Evolutionary conservation across 2,113 vertebrate genomes (phyloP), one percentile per base, ranked within the genome.

Genomic region (Terrapene triunguis): DNA sequence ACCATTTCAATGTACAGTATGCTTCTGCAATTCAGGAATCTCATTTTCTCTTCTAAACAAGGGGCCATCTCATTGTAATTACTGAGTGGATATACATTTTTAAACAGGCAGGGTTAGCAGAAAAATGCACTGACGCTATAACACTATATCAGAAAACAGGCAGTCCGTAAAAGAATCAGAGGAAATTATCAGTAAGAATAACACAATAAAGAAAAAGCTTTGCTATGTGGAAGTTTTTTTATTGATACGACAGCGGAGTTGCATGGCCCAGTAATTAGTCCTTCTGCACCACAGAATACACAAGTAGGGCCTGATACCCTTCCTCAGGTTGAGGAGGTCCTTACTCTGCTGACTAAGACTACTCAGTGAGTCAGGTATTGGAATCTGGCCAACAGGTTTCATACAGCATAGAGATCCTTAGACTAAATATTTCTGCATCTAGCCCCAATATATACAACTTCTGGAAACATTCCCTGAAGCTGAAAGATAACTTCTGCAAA

Each of bases 401-500:
- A 88, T 85, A 88, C 80, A 44, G 78, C 55, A 65, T 80, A 94
- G 25, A 82, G 51, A 88, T 96, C 96, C 72, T 94, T 96, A 93
- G 47, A 90, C 90, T 95, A 96, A 95, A 69, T 78, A 95, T 94
- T 83, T 94, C 38, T 95, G 76, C 74, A 85, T 96, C 88, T 83
- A 87, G 53, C 35, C 93, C 69, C 50, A 65, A 38, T 91, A 82
- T 84, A 55, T 7, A 65, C 93, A 80, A 95, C 84, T 94, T 95
- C 91, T 51, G 42, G 57, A 93, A 94, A 82, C 57, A 82, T 96
- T 97, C 92, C 88, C 78, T 82, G 92, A 12, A 95, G 82, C 50
- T 76, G 47, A 44, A 62, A 50, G 32, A 65, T 84, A 13, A 84
- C 9, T 92, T 78, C 59, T n/a, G 79, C 90, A 92, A 93, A 93